Evolutionary conservation across 2,797 vertebrate genomes (phyloP).

Genomic region (Natrix natrix): DNA sequence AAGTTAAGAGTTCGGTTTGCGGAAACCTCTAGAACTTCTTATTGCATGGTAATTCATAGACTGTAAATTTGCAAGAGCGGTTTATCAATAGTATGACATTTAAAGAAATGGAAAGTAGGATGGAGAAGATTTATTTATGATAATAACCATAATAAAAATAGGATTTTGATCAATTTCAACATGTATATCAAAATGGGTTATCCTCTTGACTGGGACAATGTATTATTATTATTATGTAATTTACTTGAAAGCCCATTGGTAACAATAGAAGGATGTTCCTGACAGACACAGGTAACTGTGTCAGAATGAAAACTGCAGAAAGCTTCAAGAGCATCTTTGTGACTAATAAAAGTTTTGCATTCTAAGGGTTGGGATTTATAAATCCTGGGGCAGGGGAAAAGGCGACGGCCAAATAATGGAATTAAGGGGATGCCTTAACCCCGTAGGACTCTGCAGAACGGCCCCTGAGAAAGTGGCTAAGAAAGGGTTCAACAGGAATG

Average conservation of each 20-base stretch:
- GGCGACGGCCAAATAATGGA: constrained; percentile 61
- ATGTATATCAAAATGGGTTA: background rate
- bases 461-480: constrained; percentile 72
- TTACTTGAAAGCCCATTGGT: background rate
- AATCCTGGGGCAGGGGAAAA: constrained; percentile 43
- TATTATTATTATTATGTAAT: background rate
- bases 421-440: constrained; percentile 70
- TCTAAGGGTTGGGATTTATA: constrained; percentile 52
- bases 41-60: background rate
- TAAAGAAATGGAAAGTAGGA: background rate
- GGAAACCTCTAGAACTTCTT: background rate
- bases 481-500: constrained; percentile 73
- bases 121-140: background rate
- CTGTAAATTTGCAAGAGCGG: background rate
- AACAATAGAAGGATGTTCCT: background rate
- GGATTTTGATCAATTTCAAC: background rate
- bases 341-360: constrained; percentile 42
- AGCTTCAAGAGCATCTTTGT: constrained; percentile 41
- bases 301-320: constrained; percentile 1
- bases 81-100: background rate
- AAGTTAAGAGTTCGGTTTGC: background rate
- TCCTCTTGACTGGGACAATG: constrained; percentile 27
- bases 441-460: constrained; percentile 71
- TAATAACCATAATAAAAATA: background rate
- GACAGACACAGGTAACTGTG: background rate